Evolutionary conservation across 2,797 vertebrate species (phyloP), one percentile per base, ranked within the genome.

Genomic region (Megalops cyprinoides): DNA sequence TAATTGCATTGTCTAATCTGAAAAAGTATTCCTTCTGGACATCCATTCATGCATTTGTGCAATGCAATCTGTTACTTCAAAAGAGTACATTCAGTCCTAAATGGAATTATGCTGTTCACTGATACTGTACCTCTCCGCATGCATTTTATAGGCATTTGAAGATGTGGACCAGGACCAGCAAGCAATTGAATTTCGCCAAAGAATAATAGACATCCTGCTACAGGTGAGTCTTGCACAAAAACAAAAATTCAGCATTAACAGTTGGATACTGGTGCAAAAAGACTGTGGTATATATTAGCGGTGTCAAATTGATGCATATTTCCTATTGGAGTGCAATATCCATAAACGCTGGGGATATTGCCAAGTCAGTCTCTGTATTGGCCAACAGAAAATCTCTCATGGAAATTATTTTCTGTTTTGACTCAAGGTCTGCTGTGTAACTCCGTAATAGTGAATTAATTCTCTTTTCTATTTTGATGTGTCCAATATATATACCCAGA

Each of bases 101-200:
- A 5, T 5, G 48, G 48, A 5, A 5, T 15, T 51, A 15, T 15
- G 5, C 15, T 15, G 48, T 51, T 51, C 48, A 5, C 48, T 15
- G 48, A 15, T 5, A n/a, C n/a, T n/a, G n/a, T n/a, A 5, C 48
- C 25, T 18, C n/a, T 23, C n/a, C 62, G 1, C 58, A n/a, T 28
- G 15, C 48, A 49, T 37, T 46, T 42, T 62, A 1, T 73, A 82
- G 78, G 60, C 78, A 67, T 82, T 82, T 79, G 82, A 76, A 39
- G 82, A 82, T 31, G 37, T 82, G 49, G 34, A 80, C 3, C 46
- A 82, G 56, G 56, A 82, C 62, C n/a, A 44, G 58, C 82, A 79
- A 79, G 73, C 58, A 65, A n/a, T 82, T 73, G 82, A 82, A 34
- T 82, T 82, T 76, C 82, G 67, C 44, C 78, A 82, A 76, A 79